These are phyloP conservation scores for Sturnira hondurensis DNA, from an alignment of 2,113 vertebrate species.

Conservation along the genomic window DNA sequence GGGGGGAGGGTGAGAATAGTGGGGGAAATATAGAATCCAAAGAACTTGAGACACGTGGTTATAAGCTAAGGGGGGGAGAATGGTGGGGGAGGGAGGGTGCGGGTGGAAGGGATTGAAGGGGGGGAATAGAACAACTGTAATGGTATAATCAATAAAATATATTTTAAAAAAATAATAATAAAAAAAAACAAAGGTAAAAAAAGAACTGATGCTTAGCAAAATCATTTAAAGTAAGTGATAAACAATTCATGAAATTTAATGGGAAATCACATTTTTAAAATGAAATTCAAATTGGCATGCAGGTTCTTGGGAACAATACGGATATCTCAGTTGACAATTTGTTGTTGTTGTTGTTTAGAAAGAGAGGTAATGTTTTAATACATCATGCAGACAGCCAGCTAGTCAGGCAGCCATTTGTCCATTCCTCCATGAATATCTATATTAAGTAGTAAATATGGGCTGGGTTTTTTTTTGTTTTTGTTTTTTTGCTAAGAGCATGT, in stretches of 20 bases:
- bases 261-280: neutral
- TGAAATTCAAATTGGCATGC: slow-evolving; percentile 13
- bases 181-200: too few species aligned
- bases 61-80: too few species aligned
- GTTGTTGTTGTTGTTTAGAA: neutral
- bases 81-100: too few species aligned
- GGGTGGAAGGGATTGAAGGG: too few species aligned
- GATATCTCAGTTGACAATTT: neutral
- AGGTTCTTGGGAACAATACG: neutral
- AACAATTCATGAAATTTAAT: slow-evolving; percentile 18
- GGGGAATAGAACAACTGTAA: too few species aligned
- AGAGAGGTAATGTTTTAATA: neutral
- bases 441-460: neutral
- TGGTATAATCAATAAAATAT: too few species aligned
- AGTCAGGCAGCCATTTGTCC: neutral
- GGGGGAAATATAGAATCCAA: too few species aligned
- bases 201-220: slow-evolving; percentile 3
- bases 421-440: neutral
- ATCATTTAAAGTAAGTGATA: slow-evolving; percentile 34
- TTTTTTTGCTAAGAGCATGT: neutral
- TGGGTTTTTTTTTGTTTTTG: neutral
- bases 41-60: too few species aligned
- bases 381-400: neutral
- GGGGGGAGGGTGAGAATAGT: too few species aligned
- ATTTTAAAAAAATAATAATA: too few species aligned